Evolutionary conservation across 1,140 invertebrate genomes (phyloP).

Genomic region (Mizuhopecten yessoensis): DNA sequence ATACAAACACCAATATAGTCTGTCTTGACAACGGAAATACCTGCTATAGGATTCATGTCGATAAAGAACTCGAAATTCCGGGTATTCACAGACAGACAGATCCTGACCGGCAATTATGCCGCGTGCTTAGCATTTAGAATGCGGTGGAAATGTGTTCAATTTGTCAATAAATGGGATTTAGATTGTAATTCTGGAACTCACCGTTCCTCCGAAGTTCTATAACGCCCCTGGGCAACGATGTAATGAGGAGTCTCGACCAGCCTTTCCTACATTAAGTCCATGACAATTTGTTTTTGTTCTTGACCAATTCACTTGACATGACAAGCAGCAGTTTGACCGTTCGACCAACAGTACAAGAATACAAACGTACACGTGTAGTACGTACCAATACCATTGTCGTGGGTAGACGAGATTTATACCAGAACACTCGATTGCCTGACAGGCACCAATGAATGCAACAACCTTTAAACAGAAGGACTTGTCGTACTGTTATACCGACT

Average conservation of each 20-base stretch:
- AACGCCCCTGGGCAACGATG: not conserved
- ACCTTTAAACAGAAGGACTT: too few species aligned
- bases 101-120: not conserved
- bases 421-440: too few species aligned
- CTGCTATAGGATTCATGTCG: not conserved
- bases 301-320: not conserved
- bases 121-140: slow-evolving; percentile 9
- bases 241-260: not conserved
- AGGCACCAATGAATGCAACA: too few species aligned
- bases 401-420: too few species aligned
- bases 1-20: too few species aligned
- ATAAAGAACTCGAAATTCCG: not conserved
- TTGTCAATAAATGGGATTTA: not conserved
- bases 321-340: not conserved
- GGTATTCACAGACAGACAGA: not conserved
- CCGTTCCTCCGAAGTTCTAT: not conserved
- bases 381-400: too few species aligned
- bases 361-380: not conserved
- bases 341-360: not conserved
- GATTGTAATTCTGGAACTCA: not conserved
- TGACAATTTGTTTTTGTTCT: not conserved
- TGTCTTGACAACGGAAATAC: too few species aligned
- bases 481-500: too few species aligned
- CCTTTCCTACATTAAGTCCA: not conserved
- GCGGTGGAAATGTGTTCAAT: not conserved